Evolutionary conservation across 2,113 vertebrate genomes (phyloP).

Genomic region (Dipodomys spectabilis): DNA sequence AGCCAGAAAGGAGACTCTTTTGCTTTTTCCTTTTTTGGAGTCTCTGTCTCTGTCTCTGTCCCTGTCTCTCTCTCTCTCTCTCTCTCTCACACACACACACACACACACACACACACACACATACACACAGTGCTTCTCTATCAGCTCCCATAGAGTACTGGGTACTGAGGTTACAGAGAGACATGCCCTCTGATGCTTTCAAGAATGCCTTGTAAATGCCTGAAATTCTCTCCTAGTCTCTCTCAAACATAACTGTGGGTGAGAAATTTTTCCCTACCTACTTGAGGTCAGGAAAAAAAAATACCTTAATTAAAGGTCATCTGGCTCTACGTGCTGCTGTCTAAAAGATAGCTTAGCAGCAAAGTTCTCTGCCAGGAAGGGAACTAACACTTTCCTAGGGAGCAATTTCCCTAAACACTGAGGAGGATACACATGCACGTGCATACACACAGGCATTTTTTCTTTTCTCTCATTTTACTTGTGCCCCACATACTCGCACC

Average conservation of each 20-base stretch:
- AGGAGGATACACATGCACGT: not conserved
- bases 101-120: too few species aligned
- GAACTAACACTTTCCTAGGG: constrained; percentile 1
- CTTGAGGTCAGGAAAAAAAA: constrained; percentile 23
- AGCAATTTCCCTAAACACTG: constrained; percentile 10
- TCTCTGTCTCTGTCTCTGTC: too few species aligned
- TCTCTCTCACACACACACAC: too few species aligned
- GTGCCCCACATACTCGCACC: not conserved
- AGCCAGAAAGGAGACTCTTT: too few species aligned
- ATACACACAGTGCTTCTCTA: too few species aligned
- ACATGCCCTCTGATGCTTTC: not conserved
- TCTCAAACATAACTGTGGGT: constrained; percentile 32
- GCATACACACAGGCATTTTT: not conserved
- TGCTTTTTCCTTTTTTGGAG: too few species aligned
- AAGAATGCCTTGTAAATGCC: constrained; percentile 5
- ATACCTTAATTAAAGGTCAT: constrained; percentile 7
- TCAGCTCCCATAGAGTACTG: too few species aligned
- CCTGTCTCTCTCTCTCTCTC: too few species aligned
- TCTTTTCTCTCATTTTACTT: not conserved
- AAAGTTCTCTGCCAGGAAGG: not conserved
- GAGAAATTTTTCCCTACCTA: constrained; percentile 18
- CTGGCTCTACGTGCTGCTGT: not conserved
- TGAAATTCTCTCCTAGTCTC: constrained; percentile 49
- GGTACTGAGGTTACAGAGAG: too few species aligned
- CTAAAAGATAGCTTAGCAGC: not conserved